Evolutionary conservation across 1,140 invertebrate species (phyloP), one percentile per base, ranked within the genome.

Genomic region (Drosophila punjabiensis): DNA sequence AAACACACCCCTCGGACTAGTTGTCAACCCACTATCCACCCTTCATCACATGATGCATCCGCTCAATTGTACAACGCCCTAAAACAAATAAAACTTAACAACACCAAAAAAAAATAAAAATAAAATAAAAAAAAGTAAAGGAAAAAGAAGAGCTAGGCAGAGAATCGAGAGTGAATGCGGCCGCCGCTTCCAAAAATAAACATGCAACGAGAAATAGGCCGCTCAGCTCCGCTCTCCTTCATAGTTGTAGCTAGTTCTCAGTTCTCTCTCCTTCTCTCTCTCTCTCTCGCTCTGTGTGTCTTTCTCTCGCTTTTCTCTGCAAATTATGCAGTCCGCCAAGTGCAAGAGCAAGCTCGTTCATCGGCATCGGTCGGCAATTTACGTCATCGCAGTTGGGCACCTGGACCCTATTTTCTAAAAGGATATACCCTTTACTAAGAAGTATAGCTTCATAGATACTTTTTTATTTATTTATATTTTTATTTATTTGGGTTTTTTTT

Each of bases 151-250:
- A 45, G 60, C 60, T 45, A 45, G 47, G 73, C 63, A 39, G 56
- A 60, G 58, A 80, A 84, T 69, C 77, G 79, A 89, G 81, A 89
- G 85, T 89, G 85, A 84, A 89, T 89, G 81, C 75, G 75, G 63
- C 61, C 66, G 60, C 50, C 32, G 50, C 62, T 76, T 58, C 81
- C 81, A 79, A 82, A 89, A 85, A 90, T 90, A 89, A 89, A 89
- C 81, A 85, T 85, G 79, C 79, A 77, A 65, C 71, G 86, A 79
- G 77, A 89, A 89, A 85, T 89, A 85, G 86, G 86, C 79, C 86
- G 85, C 73, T 59, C 69, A 73, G 60, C 45, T 67, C 64, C 28
- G 55, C 74, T 47, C 68, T 65, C 45, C 45, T 32, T 78, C 61
- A 48, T 67, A 59, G 67, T 65, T 79, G n/a, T 74, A 66, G 62